Conservation (phyloP, 2,888 invertebrate species). For the Troilus luridus region DNA sequence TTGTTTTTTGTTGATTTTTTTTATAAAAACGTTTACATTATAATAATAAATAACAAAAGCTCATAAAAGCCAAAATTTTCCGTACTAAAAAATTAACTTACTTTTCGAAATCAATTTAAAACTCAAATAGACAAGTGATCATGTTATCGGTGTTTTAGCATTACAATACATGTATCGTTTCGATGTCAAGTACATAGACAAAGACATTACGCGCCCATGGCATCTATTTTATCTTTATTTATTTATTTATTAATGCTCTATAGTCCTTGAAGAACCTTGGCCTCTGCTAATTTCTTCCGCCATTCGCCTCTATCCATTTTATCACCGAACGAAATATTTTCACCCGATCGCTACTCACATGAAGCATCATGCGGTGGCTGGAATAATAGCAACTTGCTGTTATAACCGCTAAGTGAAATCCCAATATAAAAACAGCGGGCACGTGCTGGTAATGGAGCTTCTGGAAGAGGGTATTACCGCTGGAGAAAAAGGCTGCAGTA, state of each 20-base stretch:
- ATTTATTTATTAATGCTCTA: too few species aligned
- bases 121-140: too few species aligned
- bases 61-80: too few species aligned
- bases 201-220: background rate
- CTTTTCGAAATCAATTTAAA: too few species aligned
- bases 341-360: background rate
- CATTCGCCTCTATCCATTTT: too few species aligned
- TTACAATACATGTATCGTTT: background rate
- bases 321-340: background rate
- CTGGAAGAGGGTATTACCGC: background rate
- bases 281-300: too few species aligned
- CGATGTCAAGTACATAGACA: background rate
- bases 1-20: too few species aligned
- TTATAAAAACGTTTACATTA: too few species aligned
- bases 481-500: background rate
- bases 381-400: conserved; percentile 3
- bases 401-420: conserved; percentile 23
- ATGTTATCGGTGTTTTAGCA: background rate
- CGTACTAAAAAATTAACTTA: too few species aligned
- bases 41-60: too few species aligned
- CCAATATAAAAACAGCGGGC: background rate
- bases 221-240: too few species aligned
- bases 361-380: background rate
- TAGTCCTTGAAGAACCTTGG: too few species aligned
- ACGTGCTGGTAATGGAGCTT: background rate